Conservation (phyloP, 2,797 vertebrate genomes). For the Nasua narica region DNA sequence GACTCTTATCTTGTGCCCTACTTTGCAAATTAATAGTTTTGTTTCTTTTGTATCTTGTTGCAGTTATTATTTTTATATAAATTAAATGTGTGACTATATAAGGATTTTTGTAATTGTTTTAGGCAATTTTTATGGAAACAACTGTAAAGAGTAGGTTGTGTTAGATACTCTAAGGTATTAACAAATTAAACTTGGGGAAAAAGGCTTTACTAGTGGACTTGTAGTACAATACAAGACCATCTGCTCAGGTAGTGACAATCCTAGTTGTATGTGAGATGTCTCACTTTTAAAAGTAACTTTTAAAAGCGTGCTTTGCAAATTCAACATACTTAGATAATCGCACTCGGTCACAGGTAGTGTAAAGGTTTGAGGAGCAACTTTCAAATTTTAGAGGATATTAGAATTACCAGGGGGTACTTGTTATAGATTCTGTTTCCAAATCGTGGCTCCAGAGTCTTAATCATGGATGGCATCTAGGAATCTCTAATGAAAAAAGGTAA, state of each 20-base stretch:
- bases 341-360: background rate
- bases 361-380: background rate
- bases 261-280: background rate
- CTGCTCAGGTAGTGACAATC: background rate
- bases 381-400: background rate
- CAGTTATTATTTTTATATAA: slow-evolving; percentile 6
- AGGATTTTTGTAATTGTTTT: background rate
- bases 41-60: background rate
- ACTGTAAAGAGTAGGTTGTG: background rate
- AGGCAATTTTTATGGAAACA: background rate
- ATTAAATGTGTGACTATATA: background rate
- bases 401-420: background rate
- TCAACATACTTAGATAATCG: background rate
- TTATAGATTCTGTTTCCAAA: background rate
- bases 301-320: background rate
- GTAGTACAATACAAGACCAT: background rate
- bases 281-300: background rate
- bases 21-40: background rate
- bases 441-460: background rate
- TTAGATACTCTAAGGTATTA: background rate
- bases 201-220: background rate
- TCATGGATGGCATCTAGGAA: background rate
- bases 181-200: background rate
- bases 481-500: background rate
- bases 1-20: background rate